Evolutionary conservation across 2,888 invertebrate genomes (phyloP).

Genomic region (Gymnoscelis rufifasciata): DNA sequence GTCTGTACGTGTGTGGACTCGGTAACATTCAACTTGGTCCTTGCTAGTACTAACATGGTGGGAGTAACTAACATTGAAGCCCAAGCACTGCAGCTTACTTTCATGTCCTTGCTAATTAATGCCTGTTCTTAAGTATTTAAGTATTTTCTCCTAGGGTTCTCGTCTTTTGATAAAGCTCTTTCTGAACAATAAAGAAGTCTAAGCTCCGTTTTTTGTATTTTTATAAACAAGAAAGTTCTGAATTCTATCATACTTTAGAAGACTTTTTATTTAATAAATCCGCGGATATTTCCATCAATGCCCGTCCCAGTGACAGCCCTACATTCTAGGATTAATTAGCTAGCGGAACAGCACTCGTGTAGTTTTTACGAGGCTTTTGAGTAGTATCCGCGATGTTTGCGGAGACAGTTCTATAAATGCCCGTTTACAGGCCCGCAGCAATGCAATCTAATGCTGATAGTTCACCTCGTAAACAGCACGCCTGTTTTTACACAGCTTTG

Average conservation of each 20-base stretch:
- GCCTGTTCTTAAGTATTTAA: constrained; percentile 19
- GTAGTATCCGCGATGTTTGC: constrained; percentile 38
- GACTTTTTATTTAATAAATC: constrained; percentile 3
- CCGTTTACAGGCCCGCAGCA: constrained; percentile 51
- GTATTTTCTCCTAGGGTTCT: constrained; percentile 18
- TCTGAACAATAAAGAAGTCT: not conserved
- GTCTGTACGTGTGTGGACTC: constrained; percentile 26
- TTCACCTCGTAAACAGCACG: constrained; percentile 56
- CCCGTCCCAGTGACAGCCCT: constrained; percentile 22
- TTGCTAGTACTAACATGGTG: not conserved
- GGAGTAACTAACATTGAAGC: constrained; percentile 7
- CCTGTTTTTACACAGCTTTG: constrained; percentile 25
- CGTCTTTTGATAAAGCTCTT: constrained; percentile 4
- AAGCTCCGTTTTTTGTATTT: not conserved
- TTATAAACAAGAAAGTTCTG: not conserved
- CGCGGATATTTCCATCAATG: constrained; percentile 7
- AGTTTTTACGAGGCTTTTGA: constrained; percentile 55
- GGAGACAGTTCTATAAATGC: constrained; percentile 54
- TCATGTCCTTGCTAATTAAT: constrained; percentile 24
- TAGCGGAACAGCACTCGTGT: constrained; percentile 44
- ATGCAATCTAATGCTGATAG: constrained; percentile 45
- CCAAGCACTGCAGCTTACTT: constrained; percentile 16
- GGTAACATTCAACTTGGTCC: constrained; percentile 12
- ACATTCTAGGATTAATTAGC: constrained; percentile 53
- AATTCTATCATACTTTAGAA: not conserved